phyloP scores from a whole-genome alignment of 2,113 vertebrate species.

The Gavia stellata region DNA sequence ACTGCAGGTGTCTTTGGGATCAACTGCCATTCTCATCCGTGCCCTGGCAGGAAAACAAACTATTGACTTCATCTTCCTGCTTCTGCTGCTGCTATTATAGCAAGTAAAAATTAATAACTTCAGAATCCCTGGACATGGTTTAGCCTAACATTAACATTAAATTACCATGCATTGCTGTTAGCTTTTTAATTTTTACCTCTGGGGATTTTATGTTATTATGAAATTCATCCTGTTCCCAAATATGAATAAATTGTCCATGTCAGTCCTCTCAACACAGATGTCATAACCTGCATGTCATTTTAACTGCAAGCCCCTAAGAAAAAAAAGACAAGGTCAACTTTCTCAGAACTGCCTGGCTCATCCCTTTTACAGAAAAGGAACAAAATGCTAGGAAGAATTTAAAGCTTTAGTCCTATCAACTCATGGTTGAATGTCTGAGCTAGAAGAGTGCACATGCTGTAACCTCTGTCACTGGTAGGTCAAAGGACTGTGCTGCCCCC shows the following conservation, averaged over 20 bases:
- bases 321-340: not conserved
- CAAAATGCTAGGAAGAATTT: not conserved
- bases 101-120: slow-evolving; percentile 2
- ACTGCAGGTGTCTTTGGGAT: not conserved
- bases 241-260: not conserved
- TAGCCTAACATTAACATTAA: not conserved
- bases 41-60: not conserved
- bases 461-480: not conserved
- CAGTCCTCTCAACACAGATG: not conserved
- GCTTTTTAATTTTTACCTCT: slow-evolving; percentile 3
- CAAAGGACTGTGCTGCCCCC: not conserved
- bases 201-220: not conserved
- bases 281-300: not conserved
- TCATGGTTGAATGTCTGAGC: not conserved
- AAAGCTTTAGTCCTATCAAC: not conserved
- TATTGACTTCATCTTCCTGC: not conserved
- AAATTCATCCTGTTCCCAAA: not conserved
- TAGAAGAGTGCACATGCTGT: not conserved
- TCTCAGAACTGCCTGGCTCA: not conserved
- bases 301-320: not conserved
- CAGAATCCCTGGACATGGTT: not conserved
- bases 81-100: not conserved
- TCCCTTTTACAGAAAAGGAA: not conserved
- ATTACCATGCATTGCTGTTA: not conserved
- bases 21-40: not conserved